Percentiles rank a stretch among this genome's conserved stretches.
phyloP scores from a whole-genome alignment of 2,113 vertebrate species.

The Oncorhynchus masou region DNA sequence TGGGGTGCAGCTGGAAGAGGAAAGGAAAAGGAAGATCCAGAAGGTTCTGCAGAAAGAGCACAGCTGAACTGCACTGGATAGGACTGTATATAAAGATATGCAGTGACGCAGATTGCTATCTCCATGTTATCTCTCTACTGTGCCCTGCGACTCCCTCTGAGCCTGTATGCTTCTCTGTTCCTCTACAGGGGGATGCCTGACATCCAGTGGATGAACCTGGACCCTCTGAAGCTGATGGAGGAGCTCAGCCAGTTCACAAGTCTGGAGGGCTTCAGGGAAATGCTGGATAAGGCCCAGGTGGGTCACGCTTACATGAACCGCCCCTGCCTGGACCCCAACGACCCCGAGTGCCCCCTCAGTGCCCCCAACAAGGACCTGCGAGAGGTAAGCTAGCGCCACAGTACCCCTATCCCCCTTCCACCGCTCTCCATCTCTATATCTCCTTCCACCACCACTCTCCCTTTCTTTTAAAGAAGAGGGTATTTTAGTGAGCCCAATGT shows the following conservation, averaged over 20 bases:
- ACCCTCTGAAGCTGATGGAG: slow-evolving; percentile 92
- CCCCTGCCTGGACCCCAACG: slow-evolving; percentile 86
- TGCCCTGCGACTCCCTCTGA: background rate
- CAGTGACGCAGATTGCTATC: too few species aligned
- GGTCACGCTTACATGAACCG: slow-evolving; percentile 96
- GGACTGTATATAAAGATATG: too few species aligned
- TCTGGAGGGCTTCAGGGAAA: slow-evolving; percentile 92
- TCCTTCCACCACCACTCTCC: slow-evolving; percentile 1
- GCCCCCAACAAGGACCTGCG: slow-evolving; percentile 85
- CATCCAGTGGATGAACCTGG: slow-evolving; percentile 98
- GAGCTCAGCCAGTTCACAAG: slow-evolving; percentile 93
- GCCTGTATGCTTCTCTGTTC: slow-evolving; percentile 16
- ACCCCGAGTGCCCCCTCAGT: slow-evolving; percentile 87
- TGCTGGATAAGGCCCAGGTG: slow-evolving; percentile 96
- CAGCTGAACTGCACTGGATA: too few species aligned
- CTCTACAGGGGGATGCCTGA: slow-evolving; percentile 85
- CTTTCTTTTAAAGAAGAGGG: background rate
- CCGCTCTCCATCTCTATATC: background rate
- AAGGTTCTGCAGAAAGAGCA: too few species aligned
- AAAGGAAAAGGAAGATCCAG: background rate
- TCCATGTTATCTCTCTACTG: background rate
- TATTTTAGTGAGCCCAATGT: too few species aligned
- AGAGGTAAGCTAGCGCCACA: slow-evolving; percentile 56
- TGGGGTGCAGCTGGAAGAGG: background rate
- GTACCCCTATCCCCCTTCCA: too few species aligned